Base-by-base conservation (phyloP, 2,888 invertebrate genomes). In the Chrysolina oricalcia region DNA sequence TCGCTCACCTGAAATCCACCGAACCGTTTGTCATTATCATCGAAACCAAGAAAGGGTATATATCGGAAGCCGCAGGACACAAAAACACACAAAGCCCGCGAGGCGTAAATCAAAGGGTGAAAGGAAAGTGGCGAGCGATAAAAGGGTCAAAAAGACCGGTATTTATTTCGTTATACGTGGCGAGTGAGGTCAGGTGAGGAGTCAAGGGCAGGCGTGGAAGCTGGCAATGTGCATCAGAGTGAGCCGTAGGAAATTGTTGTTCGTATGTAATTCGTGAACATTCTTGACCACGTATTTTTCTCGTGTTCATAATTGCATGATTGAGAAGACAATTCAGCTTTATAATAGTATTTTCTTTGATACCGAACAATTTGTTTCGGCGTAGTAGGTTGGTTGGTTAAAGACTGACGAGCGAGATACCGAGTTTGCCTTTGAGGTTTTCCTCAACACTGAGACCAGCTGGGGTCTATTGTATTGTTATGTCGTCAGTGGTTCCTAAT, bases 91-190 rank as follows among this genome's bases (percentile, higher is more conserved):
- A 74, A 40, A 76, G 67, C 62, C 50, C 59, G 65, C 43, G 62
- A 66, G 75, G 72, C 66, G 73, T 73, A 70, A 76, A 76, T 76
- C 75, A 76, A 76, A 71, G 64, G 64, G 53, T 27, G 53, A 64
- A 53, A 70, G 67, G 50, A 70, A 56, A 65, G 68, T 56, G 63
- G 70, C 41, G 72, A 50, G 23, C 70, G 72, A 70, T 76, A 76
- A 76, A 76, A 73, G 72, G 75, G 72, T 70, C 73, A 66, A 40
- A 67, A 43, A 69, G 70, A 69, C 62, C 74, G 66, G 70, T 72
- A 67, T 76, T 78, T 78, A 73, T 64, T 78, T 78, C 76, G 72
- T 70, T 65, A 65, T 73, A 53, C 70, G 67, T 62, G 64, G 40
- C 62, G 72, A 43, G 65, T 17, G 53, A 70, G 77, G 71, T 75